These are phyloP conservation scores for Babylonia areolata DNA, from an alignment of 1,140 invertebrate genomes.

Conservation along the genomic window DNA sequence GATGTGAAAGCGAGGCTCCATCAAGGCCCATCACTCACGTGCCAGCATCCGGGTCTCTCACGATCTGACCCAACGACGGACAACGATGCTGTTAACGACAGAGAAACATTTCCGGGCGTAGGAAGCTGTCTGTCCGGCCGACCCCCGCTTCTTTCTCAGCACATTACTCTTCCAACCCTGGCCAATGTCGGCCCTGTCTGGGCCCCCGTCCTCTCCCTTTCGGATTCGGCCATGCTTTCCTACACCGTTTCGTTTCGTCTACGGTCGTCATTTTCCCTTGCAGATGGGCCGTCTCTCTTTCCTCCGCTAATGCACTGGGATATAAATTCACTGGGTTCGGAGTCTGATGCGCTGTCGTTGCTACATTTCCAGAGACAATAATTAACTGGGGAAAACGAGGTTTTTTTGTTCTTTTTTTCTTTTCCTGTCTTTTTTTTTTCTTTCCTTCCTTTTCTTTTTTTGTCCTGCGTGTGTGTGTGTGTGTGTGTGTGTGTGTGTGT, in stretches of 20 bases:
- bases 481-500: no score
- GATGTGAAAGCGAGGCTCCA: constrained; percentile 14
- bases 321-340: background rate
- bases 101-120: constrained; percentile 31
- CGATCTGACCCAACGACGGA: constrained; percentile 33
- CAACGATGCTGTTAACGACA: constrained; percentile 34
- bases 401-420: no score
- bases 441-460: no score
- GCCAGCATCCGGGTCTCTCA: constrained; percentile 35
- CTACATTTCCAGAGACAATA: background rate
- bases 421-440: no score
- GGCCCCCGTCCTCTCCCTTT: background rate
- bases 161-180: background rate
- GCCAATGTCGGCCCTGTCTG: background rate
- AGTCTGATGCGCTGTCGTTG: background rate
- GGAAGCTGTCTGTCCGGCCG: constrained; percentile 25
- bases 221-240: background rate
- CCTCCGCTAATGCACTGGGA: background rate
- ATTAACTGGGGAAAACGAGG: background rate
- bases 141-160: background rate
- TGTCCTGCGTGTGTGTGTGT: no score
- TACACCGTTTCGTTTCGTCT: background rate
- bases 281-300: constrained; percentile 7
- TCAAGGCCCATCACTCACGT: constrained; percentile 37
- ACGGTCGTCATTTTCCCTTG: background rate